These are phyloP conservation scores for Himalopsyche anomala DNA, from an alignment of 2,888 invertebrate species.

Conservation along the genomic window DNA sequence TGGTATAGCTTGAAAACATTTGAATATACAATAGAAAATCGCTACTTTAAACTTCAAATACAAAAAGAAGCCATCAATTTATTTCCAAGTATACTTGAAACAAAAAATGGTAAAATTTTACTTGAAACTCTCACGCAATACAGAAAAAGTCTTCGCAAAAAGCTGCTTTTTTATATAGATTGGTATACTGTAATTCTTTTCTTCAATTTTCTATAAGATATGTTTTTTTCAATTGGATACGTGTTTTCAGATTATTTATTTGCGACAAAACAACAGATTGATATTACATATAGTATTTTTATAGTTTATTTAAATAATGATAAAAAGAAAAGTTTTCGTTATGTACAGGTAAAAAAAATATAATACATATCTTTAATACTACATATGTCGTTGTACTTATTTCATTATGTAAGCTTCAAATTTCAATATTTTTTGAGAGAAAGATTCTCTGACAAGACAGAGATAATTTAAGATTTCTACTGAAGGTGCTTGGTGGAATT, in stretches of 20 bases:
- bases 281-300: no score
- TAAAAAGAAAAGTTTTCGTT: no score
- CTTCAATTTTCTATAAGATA: neutral
- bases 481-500: no score
- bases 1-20: neutral
- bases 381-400: no score
- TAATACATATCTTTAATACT: no score
- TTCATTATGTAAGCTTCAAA: no score
- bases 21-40: constrained; percentile 9
- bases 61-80: neutral
- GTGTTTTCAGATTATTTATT: neutral
- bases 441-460: no score
- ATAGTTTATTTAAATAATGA: no score
- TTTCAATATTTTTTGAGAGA: no score
- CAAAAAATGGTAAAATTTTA: neutral
- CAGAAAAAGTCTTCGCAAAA: neutral
- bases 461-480: no score
- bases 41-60: constrained; percentile 2
- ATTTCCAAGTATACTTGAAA: constrained; percentile 1
- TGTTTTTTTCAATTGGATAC: neutral
- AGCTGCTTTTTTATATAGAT: neutral
- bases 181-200: neutral
- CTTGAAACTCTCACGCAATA: neutral
- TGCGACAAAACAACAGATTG: no score
- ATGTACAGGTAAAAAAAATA: no score